Evolutionary conservation across 2,797 vertebrate genomes (phyloP), one percentile per base, ranked within the genome.

Genomic region (Leptoclinus maculatus): DNA sequence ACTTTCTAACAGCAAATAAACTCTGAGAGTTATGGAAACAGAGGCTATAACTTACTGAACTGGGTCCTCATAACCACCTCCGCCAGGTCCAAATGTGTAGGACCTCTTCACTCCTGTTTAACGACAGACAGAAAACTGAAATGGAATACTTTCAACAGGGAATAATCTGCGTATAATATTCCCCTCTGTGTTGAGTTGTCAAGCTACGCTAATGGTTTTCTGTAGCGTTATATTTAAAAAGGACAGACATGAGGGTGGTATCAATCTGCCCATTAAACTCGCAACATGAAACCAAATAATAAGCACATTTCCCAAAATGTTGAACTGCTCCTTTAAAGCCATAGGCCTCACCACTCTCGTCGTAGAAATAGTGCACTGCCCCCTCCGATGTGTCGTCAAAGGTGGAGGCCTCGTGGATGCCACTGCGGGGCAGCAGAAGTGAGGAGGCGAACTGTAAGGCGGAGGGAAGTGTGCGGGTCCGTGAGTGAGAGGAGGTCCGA

Each of bases 381-480:
- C 97, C 97, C 88, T 97, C 97, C 0, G 97, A 96, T 6, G 97
- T 98, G 92, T 98, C 97, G 0, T 98, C 97, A 0, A 97, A 97
- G 64, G 96, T 97, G 84, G 96, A 97, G 79, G 97, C 97, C 87
- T 97, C 97, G 0, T 98, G 97, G 76, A 98, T 95, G 0, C 97
- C 96, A 0, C 95, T 95, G 23, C 97, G 95, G 1, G 96, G 96
- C 57, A 97, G 91, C 23, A 97, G 91, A 79, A 98, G 92, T 0
- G 97, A 97, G 54, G 96, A 97, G 66, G 97, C 97, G 0, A 97
- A 97, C 92, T 97, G 97, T 85, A 98, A 91, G 83, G 97, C 97
- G 0, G 97, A 97, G 23, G 97, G 97, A 60, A 97, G 94, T 0
- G 96, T 95, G 66, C 97, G 95, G 0, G 96, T 94, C 41, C 97